Conservation (phyloP, 2,113 vertebrate species). For the Brachypodius melanocephalos region DNA sequence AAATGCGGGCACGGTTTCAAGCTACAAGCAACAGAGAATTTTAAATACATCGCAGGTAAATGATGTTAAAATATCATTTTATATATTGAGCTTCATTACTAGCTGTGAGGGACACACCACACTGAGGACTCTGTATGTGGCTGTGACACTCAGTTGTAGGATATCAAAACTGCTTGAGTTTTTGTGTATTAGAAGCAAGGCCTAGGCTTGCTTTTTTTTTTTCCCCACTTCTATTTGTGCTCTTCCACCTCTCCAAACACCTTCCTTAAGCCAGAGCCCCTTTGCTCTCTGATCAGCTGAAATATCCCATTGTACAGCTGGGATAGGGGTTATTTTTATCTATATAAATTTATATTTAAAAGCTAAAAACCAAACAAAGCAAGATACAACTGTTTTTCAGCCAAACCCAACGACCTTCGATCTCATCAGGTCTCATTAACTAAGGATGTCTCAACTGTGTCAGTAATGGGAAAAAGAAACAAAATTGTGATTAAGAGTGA, state of each 20-base stretch:
- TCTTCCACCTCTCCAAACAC: not conserved
- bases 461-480: not conserved
- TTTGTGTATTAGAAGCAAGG: not conserved
- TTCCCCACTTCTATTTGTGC: not conserved
- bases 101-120: not conserved
- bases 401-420: not conserved
- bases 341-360: not conserved
- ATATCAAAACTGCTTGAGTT: not conserved
- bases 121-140: not conserved
- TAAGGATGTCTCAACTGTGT: not conserved
- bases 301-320: not conserved
- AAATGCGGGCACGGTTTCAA: not conserved
- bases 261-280: not conserved
- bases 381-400: not conserved
- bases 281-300: not conserved
- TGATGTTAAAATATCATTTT: not conserved
- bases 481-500: not conserved
- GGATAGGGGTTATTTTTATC: not conserved
- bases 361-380: not conserved
- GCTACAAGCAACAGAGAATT: not conserved
- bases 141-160: not conserved
- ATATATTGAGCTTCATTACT: not conserved
- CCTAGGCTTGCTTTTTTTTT: rapidly evolving
- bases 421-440: not conserved
- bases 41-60: not conserved